A percentile compares a stretch with the other conserved stretches of the same genome.
phyloP scores from a whole-genome alignment of 1,140 invertebrate genomes.

The Cydia strobilella region DNA sequence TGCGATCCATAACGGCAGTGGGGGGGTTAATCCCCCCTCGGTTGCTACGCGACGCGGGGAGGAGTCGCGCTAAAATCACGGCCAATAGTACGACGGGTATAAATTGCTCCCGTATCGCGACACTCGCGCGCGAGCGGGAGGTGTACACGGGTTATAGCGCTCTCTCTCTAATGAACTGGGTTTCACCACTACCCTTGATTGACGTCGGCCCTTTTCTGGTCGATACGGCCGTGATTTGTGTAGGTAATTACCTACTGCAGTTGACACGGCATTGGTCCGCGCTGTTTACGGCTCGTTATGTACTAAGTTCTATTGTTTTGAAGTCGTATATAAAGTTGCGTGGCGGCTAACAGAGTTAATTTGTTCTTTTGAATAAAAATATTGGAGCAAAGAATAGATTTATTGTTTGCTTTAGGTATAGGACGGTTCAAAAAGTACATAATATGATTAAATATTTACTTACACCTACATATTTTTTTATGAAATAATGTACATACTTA shows the following conservation, averaged over 20 bases:
- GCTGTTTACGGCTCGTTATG: conserved; percentile 1
- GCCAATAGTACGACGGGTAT: conserved; percentile 82
- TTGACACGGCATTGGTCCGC: conserved; percentile 33
- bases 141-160: conserved; percentile 60
- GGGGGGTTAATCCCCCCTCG: conserved; percentile 64
- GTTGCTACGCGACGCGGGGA: conserved; percentile 83
- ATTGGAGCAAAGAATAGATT: too few relatives aligned
- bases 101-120: conserved; percentile 78
- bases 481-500: too few relatives aligned
- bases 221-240: conserved; percentile 66
- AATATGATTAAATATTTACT: too few relatives aligned
- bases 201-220: conserved; percentile 55
- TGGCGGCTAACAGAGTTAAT: not conserved
- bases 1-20: conserved; percentile 79
- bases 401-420: too few relatives aligned
- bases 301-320: conserved; percentile 36
- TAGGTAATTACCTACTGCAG: conserved; percentile 50
- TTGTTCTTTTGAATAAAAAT: not conserved
- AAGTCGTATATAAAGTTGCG: not conserved
- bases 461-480: too few relatives aligned
- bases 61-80: conserved; percentile 78
- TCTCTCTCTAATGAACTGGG: conserved; percentile 72
- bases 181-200: conserved; percentile 65
- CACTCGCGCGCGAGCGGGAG: conserved; percentile 61
- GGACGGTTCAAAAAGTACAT: too few relatives aligned